A percentile compares a stretch with the other conserved stretches of the same genome.
phyloP scores from a whole-genome alignment of 92 coral and sea anemone species.

The Heliopora coerulea region DNA sequence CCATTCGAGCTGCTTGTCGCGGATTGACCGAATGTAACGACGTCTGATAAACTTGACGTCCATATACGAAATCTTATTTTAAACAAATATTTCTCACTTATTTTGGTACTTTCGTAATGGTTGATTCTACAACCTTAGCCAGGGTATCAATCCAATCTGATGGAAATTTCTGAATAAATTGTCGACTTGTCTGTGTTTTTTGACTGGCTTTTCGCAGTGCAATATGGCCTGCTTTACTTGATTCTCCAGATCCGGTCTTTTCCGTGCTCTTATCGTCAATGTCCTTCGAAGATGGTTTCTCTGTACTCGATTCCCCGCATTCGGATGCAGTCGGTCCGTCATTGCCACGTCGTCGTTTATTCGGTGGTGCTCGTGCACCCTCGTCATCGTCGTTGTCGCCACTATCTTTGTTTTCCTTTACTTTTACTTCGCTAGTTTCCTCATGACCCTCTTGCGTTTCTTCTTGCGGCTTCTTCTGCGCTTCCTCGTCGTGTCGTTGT shows the following conservation, averaged over 20 bases:
- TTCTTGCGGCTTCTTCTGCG: background rate
- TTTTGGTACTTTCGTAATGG: constrained; percentile 63
- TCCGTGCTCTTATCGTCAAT: background rate
- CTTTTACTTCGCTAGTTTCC: constrained; percentile 15
- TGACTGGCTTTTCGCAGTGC: constrained; percentile 14
- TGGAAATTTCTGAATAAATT: constrained; percentile 57
- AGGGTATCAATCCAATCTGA: constrained; percentile 75
- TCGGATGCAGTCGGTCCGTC: constrained; percentile 58
- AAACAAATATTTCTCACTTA: constrained; percentile 25
- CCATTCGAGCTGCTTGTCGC: no score
- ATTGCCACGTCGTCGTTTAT: constrained; percentile 53
- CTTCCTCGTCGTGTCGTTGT: constrained; percentile 19
- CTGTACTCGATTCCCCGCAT: constrained; percentile 38
- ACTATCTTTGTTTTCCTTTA: constrained; percentile 37
- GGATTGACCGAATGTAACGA: no score
- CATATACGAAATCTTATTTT: no score
- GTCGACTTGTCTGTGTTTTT: constrained; percentile 40
- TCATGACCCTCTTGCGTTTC: constrained; percentile 12
- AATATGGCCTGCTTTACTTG: constrained; percentile 42
- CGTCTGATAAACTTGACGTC: no score
- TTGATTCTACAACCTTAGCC: constrained; percentile 68
- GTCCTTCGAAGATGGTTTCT: constrained; percentile 39
- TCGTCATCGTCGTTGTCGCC: constrained; percentile 27
- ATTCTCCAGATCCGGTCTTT: constrained; percentile 6
- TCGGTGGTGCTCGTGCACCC: constrained; percentile 12